A percentile compares a stretch with the other conserved stretches of the same genome.
These are phyloP conservation scores for Pardosa pseudoannulata DNA, from an alignment of 2,888 invertebrate genomes.

Conservation along the genomic window DNA sequence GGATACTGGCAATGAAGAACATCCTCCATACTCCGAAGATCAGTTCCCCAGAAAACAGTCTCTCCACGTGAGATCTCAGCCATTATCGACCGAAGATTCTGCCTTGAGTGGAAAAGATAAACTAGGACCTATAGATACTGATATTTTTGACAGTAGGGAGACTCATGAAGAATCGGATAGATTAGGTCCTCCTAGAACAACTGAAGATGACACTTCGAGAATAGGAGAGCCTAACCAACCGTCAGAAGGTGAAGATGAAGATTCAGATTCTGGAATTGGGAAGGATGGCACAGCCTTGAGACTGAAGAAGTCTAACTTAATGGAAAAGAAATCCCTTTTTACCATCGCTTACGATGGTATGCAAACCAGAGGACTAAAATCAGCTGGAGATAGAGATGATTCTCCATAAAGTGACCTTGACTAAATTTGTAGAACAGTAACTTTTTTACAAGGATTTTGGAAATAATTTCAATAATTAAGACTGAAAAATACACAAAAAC, in stretches of 20 bases:
- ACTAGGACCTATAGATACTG: conserved; percentile 39
- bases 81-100: conserved; percentile 51
- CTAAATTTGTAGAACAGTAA: too few relatives aligned
- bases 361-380: conserved; percentile 73
- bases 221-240: conserved; percentile 48
- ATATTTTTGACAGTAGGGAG: conserved; percentile 55
- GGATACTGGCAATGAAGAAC: neutral
- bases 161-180: conserved; percentile 56
- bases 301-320: conserved; percentile 72
- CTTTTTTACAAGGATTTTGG: too few relatives aligned
- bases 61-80: conserved; percentile 22
- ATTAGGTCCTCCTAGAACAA: conserved; percentile 33
- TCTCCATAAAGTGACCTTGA: conserved; percentile 34
- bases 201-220: conserved; percentile 47
- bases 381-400: conserved; percentile 64
- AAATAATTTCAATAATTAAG: too few relatives aligned
- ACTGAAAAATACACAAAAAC: too few relatives aligned
- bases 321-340: conserved; percentile 93
- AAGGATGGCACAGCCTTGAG: conserved; percentile 61
- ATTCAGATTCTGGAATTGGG: conserved; percentile 74
- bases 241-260: conserved; percentile 70
- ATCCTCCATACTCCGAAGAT: conserved; percentile 7
- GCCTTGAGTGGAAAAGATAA: conserved; percentile 34
- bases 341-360: conserved; percentile 95
- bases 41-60: conserved; percentile 34